Evolutionary conservation across 2,888 invertebrate genomes (phyloP).

Genomic region (Limnephilus rhombicus): DNA sequence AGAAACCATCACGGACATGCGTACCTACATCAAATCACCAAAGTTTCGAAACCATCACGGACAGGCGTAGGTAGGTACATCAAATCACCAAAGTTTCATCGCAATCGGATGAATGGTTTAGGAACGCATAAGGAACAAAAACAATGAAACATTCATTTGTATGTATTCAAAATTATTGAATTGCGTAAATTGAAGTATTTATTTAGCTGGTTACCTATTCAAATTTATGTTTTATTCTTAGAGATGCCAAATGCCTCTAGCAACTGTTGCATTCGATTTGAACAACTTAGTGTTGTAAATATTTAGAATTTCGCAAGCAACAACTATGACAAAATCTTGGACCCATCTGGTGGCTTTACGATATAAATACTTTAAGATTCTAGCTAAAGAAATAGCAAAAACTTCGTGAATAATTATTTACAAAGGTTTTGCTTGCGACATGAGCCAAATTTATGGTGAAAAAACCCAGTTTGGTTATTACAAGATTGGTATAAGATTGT

Average conservation of each 20-base stretch:
- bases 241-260: background rate
- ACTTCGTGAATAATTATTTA: background rate
- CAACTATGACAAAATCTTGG: background rate
- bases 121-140: no score
- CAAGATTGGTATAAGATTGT: background rate
- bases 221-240: background rate
- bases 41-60: no score
- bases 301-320: background rate
- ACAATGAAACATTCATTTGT: no score
- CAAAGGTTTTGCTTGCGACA: background rate
- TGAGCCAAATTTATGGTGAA: background rate
- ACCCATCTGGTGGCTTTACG: background rate
- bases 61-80: no score
- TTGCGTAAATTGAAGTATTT: no score
- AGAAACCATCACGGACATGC: no score
- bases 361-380: background rate
- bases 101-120: no score
- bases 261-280: background rate
- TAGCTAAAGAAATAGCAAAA: background rate
- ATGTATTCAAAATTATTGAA: no score
- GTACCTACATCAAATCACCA: no score
- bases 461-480: background rate
- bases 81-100: no score
- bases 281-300: background rate
- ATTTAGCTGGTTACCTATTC: no score